phyloP scores from a whole-genome alignment of 2,888 invertebrate species.

The Blastobasis adustella region DNA sequence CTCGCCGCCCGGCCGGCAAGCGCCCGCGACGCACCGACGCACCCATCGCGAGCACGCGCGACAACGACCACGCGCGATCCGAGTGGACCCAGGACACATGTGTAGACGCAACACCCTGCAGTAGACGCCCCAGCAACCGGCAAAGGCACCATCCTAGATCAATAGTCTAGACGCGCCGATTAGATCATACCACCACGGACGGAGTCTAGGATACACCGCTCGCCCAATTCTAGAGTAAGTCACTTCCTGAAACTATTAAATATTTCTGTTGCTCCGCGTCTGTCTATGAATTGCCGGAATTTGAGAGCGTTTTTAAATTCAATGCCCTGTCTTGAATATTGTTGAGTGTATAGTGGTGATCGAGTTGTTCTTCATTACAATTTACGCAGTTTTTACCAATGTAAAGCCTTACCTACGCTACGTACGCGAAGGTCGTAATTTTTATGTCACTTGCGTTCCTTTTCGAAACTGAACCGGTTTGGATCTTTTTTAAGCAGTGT shows the following conservation, averaged over 20 bases:
- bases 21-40: slow-evolving; percentile 53
- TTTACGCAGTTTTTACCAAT: slow-evolving; percentile 4
- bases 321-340: too few species aligned
- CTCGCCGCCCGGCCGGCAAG: slow-evolving; percentile 50
- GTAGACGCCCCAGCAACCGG: too few species aligned
- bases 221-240: slow-evolving; percentile 52
- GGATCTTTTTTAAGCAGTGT: slow-evolving; percentile 57
- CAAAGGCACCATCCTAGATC: background rate
- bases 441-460: slow-evolving; percentile 59
- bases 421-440: slow-evolving; percentile 49
- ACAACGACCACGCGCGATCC: too few species aligned
- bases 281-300: slow-evolving; percentile 3
- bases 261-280: slow-evolving; percentile 3
- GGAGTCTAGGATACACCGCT: slow-evolving; percentile 37
- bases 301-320: too few species aligned
- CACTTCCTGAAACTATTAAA: slow-evolving; percentile 15
- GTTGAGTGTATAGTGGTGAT: too few species aligned
- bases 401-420: slow-evolving; percentile 10
- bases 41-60: background rate
- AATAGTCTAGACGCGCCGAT: slow-evolving; percentile 2
- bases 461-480: slow-evolving; percentile 66
- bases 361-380: too few species aligned
- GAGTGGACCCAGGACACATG: too few species aligned
- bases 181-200: slow-evolving; percentile 30
- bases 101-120: too few species aligned